Evolutionary conservation across 2,113 vertebrate species (phyloP).

Genomic region (Nymphicus hollandicus): DNA sequence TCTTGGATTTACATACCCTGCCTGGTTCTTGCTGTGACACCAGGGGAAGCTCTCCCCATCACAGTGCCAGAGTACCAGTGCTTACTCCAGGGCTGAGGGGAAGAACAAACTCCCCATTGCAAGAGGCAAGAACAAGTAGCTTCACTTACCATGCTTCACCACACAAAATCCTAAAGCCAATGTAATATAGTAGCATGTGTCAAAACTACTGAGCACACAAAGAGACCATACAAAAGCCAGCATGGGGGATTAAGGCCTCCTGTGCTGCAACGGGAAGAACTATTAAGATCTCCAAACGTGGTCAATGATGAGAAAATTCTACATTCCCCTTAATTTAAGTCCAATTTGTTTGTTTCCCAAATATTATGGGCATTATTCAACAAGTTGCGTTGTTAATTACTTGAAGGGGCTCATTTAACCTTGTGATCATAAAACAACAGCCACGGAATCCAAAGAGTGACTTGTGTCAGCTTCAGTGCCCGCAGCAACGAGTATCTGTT

Average conservation of each 20-base stretch:
- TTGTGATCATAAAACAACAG: neutral
- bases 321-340: neutral
- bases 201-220: neutral
- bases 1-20: neutral
- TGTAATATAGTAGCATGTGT: accelerated
- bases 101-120: neutral
- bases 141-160: neutral
- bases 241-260: accelerated
- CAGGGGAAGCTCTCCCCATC: neutral
- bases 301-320: neutral
- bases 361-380: neutral
- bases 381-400: neutral
- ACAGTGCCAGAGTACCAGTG: neutral
- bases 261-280: neutral
- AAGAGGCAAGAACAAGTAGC: accelerated
- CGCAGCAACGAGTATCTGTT: neutral
- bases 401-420: neutral
- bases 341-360: neutral
- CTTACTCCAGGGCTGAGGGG: neutral
- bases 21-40: neutral
- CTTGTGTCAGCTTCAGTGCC: neutral
- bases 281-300: neutral
- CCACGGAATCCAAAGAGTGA: neutral
- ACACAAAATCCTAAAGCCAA: neutral
- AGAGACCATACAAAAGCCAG: neutral